Evolutionary conservation across 2,797 vertebrate genomes (phyloP).

Genomic region (Benthosema pterotum): DNA sequence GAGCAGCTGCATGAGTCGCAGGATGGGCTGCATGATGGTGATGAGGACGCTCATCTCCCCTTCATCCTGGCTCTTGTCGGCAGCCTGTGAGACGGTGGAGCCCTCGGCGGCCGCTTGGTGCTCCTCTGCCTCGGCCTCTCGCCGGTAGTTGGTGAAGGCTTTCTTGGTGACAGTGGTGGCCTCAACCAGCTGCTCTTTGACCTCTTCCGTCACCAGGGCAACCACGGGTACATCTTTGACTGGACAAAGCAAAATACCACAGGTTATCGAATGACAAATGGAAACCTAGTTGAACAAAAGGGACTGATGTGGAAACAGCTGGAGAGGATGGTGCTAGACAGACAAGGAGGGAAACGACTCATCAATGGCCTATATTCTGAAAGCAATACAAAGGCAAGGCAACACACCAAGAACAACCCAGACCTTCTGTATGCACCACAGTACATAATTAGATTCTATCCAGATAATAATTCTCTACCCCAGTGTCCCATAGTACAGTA

Average conservation of each 20-base stretch:
- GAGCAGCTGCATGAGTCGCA: conserved; percentile 95
- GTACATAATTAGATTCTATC: too few relatives aligned
- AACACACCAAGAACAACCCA: too few relatives aligned
- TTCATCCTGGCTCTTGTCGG: conserved; percentile 91
- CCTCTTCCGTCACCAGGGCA: conserved; percentile 89
- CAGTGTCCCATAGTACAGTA: too few relatives aligned
- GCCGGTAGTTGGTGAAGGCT: conserved; percentile 87
- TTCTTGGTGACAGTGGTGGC: conserved; percentile 91
- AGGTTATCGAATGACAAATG: too few relatives aligned
- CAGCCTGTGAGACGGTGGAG: conserved; percentile 67
- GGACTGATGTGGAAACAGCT: too few relatives aligned
- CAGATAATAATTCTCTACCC: too few relatives aligned
- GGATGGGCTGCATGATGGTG: conserved; percentile 98
- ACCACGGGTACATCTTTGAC: conserved; percentile 85
- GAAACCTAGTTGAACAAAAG: too few relatives aligned
- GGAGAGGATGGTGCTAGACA: too few relatives aligned
- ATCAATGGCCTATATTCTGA: too few relatives aligned
- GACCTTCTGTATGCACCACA: too few relatives aligned
- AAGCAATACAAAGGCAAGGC: too few relatives aligned
- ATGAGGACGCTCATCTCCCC: conserved; percentile 96
- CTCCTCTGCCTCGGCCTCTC: conserved; percentile 92
- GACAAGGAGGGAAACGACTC: too few relatives aligned
- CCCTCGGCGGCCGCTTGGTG: conserved; percentile 84
- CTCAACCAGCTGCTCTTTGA: conserved; percentile 92
- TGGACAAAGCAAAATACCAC: conserved; percentile 41